These are phyloP conservation scores for Mormyrus iriodes DNA, from an alignment of 2,113 vertebrate genomes.

Conservation along the genomic window DNA sequence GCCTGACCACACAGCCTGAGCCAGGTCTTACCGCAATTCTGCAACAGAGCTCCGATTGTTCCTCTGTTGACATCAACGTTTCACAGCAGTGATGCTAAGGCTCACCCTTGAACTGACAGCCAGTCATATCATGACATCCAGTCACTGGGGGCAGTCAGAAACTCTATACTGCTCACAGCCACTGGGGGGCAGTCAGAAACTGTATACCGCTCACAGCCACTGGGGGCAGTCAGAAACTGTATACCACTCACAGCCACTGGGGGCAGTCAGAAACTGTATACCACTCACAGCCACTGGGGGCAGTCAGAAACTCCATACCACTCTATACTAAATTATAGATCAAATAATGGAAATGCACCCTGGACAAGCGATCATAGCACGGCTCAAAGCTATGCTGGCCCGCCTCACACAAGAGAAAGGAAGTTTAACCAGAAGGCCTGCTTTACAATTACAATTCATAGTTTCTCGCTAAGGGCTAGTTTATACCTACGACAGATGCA, in stretches of 20 bases:
- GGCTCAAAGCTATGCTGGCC: background rate
- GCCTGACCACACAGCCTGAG: constrained; percentile 31
- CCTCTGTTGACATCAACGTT: background rate
- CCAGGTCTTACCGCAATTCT: background rate
- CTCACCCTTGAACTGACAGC: background rate
- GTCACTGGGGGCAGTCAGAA: background rate
- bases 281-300: no score
- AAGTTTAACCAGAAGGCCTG: background rate
- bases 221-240: no score
- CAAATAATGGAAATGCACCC: background rate
- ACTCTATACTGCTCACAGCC: no score
- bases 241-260: no score
- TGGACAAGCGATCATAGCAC: background rate
- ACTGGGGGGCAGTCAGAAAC: no score
- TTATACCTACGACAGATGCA: background rate
- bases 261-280: no score
- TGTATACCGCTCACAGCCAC: no score
- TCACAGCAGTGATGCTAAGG: background rate
- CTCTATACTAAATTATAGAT: background rate
- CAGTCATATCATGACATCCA: background rate
- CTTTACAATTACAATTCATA: background rate
- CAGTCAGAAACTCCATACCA: no score
- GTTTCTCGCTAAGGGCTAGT: background rate
- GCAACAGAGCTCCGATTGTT: background rate
- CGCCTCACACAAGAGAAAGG: background rate